Evolutionary conservation across 2,797 vertebrate species (phyloP), one percentile per base, ranked within the genome.

Genomic region (Lutjanus campechanus): DNA sequence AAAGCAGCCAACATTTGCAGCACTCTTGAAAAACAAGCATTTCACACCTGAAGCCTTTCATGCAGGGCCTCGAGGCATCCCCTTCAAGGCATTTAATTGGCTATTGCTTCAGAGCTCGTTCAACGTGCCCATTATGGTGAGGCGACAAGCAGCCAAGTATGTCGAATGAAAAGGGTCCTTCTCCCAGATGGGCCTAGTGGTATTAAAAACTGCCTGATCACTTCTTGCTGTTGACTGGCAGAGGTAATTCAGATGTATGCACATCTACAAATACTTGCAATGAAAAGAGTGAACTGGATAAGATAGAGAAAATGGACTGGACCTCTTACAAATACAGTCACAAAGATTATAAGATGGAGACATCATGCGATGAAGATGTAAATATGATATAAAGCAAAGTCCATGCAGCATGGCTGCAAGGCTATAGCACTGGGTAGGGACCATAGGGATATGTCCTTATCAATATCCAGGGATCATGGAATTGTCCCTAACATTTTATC

Each of bases 1-100:
- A 99, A 99, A 99, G 97, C 97, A 96, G 96, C 97, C 96, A 97
- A 97, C 96, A 97, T 94, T 97, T 97, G 96, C 97, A 97, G 97
- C 96, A 96, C 98, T 98, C 98, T 99, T 97, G 95, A 98, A 97
- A 97, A 96, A 97, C 96, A 97, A 99, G 97, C 96, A 96, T 97
- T 99, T 99, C 97, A 98, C 98, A 99, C 98, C 98, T 99, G 98
- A 99, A 99, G 96, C 97, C 97, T 97, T 98, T 96, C 97, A 97
- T 91, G 96, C 95, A 83, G 96, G 95, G 95, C 96, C 96, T 95
- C 96, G 96, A 97, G 97, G 97, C 96, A 97, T 95, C 97, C 97
- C 97, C 98, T 99, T 98, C 96, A 98, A 97, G 97, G 96, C 96
- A 96, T 98, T 99, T 99, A 99, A 99, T 98, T 99, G 97, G 97